Conservation (phyloP, 2,888 invertebrate species). For the Agonopterix heracliana region DNA sequence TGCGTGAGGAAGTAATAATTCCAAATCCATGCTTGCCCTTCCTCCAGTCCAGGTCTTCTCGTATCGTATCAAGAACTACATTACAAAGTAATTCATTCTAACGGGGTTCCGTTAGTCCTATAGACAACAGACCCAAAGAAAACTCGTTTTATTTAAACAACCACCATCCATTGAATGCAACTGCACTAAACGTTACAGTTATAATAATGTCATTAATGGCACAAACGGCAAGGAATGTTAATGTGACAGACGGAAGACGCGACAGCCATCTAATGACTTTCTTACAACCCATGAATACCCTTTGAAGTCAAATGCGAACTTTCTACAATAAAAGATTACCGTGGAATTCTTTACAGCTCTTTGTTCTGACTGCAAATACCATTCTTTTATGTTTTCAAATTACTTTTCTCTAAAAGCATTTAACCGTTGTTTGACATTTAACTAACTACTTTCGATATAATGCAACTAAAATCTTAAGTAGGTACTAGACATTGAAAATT, state of each 20-base stretch:
- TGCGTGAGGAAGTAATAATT: too few species aligned
- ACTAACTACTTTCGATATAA: too few species aligned
- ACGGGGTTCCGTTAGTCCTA: too few species aligned
- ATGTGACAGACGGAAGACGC: constrained; percentile 1
- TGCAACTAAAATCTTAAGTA: too few species aligned
- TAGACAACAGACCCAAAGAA: too few species aligned
- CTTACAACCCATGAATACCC: constrained; percentile 18
- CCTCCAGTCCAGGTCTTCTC: too few species aligned
- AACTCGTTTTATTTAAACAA: too few species aligned
- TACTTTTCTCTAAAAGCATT: background rate
- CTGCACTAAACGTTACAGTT: constrained; percentile 30
- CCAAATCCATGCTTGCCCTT: too few species aligned
- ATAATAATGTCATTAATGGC: constrained; percentile 42
- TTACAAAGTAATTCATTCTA: too few species aligned
- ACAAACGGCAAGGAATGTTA: constrained; percentile 38
- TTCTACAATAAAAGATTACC: constrained; percentile 18
- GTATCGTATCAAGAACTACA: too few species aligned
- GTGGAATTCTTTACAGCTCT: constrained; percentile 10
- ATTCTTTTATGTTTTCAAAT: constrained; percentile 1
- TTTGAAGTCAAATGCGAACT: constrained; percentile 31
- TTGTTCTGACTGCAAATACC: constrained; percentile 7
- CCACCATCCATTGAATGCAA: background rate
- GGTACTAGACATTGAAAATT: constrained; percentile 2
- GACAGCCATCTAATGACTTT: constrained; percentile 30
- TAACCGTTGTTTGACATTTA: background rate